Conservation (phyloP, 2,888 invertebrate genomes). For the Xylocampa areola region DNA sequence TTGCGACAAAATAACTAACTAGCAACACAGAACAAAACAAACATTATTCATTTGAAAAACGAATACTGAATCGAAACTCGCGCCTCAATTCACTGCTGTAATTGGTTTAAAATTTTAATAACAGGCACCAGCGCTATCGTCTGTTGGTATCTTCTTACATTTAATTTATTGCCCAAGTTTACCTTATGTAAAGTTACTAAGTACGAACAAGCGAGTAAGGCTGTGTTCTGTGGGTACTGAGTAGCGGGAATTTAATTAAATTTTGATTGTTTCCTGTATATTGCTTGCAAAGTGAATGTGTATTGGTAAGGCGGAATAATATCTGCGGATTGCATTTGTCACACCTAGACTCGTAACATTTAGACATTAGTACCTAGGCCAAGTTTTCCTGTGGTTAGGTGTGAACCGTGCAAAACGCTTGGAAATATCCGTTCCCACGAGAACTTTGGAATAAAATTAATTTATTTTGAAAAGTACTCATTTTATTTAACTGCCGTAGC, state of each 20-base stretch:
- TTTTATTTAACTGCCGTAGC: no score
- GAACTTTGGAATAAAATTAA: no score
- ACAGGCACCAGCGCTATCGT: slow-evolving; percentile 35
- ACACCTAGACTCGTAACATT: no score
- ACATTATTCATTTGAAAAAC: slow-evolving; percentile 5
- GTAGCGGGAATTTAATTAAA: slow-evolving; percentile 45
- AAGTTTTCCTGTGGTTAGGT: no score
- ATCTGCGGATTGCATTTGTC: no score
- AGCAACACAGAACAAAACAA: no score
- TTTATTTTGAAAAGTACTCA: no score
- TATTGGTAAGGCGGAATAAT: neutral
- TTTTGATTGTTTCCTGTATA: slow-evolving; percentile 25
- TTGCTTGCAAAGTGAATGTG: no score
- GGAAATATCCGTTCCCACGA: no score
- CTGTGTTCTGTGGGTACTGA: slow-evolving; percentile 24
- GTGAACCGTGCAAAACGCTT: no score
- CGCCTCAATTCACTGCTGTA: slow-evolving; percentile 24
- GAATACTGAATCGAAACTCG: neutral
- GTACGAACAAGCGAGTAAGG: slow-evolving; percentile 34
- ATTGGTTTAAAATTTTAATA: slow-evolving; percentile 59
- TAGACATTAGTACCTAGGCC: no score
- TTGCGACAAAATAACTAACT: no score
- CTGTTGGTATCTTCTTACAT: slow-evolving; percentile 55
- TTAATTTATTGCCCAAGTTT: slow-evolving; percentile 66
- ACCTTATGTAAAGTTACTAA: slow-evolving; percentile 56